Base-by-base conservation (phyloP, 1,140 invertebrate species). In the Paramacrobiotus metropolitanus region DNA sequence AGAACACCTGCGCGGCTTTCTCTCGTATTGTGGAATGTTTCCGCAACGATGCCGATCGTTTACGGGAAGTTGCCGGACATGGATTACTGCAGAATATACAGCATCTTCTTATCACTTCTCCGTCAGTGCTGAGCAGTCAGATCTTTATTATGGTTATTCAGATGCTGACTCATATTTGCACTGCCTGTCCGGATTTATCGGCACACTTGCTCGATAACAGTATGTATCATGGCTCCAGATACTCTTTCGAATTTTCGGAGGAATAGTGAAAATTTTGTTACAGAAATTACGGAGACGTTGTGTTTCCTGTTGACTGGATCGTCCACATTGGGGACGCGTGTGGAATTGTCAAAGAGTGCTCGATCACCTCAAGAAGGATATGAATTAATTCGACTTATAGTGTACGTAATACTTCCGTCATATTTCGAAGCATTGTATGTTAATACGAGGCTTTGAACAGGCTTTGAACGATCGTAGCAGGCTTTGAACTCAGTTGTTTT, bases 91-190 rank as follows among this genome's bases (percentile, higher is more conserved):
- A 86, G 30, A 95, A 96, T 76, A 78, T 74, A 18, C 70, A 72
- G 65, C 70, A 73, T 15, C 72, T 86, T 83, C 73, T 96, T 69
- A 86, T 95, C 65, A 83, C 91, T 40, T 86, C 87, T 21, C 91
- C 91, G 60, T 84, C 90, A 29, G 79, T 94, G 30, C 85, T 96
- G 40, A 92, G 86, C 68, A 88, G 87, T 60, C 82, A 82, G 61
- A 94, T 90, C 44, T 96, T 96, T 75, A 93, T 93, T 67, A 92
- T 87, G 68, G 89, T 96, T 59, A 79, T 96, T 66, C 79, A 90
- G 65, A 92, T 95, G 84, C 75, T 96, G 71, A 88, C 87, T 69
- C 80, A 92, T 62, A 90, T 96, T 86, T 95, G 90, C 72, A 82
- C 82, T 65, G 85, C 83, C 68, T 95, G 91, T 77, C 88, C 89